A percentile compares a stretch with the other conserved stretches of the same genome.
These are phyloP conservation scores for Hycleus cichorii DNA, from an alignment of 1,140 invertebrate genomes.

Conservation along the genomic window DNA sequence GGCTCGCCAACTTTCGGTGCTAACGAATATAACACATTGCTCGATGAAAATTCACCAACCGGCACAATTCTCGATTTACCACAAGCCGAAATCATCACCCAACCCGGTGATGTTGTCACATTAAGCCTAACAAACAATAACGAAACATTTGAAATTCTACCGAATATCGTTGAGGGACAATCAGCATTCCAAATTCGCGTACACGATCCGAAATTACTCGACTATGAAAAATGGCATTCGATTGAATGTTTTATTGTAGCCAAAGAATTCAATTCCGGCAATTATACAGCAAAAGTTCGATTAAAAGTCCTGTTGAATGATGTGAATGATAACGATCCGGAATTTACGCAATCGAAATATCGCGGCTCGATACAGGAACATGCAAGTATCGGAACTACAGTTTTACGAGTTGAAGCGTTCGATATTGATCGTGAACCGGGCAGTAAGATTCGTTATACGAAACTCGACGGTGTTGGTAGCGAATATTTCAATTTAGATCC, in stretches of 20 bases:
- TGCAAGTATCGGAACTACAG: conserved; percentile 52
- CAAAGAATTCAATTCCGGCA: conserved; percentile 66
- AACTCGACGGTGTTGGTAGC: conserved; percentile 28
- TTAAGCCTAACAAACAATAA: conserved; percentile 72
- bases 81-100: conserved; percentile 52
- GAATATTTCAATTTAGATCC: conserved; percentile 62
- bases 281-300: conserved; percentile 62
- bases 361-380: conserved; percentile 71
- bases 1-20: conserved; percentile 32
- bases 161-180: conserved; percentile 71
- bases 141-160: conserved; percentile 80
- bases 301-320: conserved; percentile 78
- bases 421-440: conserved; percentile 67
- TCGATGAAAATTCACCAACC: conserved; percentile 77
- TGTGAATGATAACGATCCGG: conserved; percentile 82
- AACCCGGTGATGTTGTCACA: conserved; percentile 72
- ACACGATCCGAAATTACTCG: conserved; percentile 69
- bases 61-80: conserved; percentile 64
- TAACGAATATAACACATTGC: conserved; percentile 42
- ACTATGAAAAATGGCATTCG: conserved; percentile 70
- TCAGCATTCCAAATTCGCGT: conserved; percentile 75
- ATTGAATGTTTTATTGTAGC: conserved; percentile 73
- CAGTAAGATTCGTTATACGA: conserved; percentile 67
- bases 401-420: conserved; percentile 65
- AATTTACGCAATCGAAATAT: conserved; percentile 68